These are phyloP conservation scores for Lymantria monacha DNA, from an alignment of 2,888 invertebrate species.

Conservation along the genomic window DNA sequence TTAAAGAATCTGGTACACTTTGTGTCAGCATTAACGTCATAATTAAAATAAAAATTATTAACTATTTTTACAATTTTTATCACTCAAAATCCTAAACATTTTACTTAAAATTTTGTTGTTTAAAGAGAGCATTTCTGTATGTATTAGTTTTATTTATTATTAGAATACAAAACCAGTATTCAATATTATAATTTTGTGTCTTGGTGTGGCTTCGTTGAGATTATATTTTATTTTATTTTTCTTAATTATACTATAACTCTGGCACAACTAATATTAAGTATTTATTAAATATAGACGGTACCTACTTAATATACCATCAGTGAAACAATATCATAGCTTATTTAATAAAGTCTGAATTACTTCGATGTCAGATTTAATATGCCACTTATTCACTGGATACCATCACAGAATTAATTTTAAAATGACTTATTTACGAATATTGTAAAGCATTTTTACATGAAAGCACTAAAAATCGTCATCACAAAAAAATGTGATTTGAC, in stretches of 20 bases:
- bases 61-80: constrained; percentile 30
- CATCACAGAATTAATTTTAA: constrained; percentile 16
- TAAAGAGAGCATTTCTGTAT: constrained; percentile 6
- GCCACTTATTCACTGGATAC: constrained; percentile 28
- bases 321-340: neutral
- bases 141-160: neutral
- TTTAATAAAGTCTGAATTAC: neutral
- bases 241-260: constrained; percentile 2
- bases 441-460: constrained; percentile 31
- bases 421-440: constrained; percentile 23
- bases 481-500: constrained; percentile 23
- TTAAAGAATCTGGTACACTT: constrained; percentile 32
- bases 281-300: neutral
- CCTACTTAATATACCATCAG: neutral
- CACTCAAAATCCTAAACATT: constrained; percentile 16
- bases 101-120: neutral
- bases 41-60: constrained; percentile 9
- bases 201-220: neutral
- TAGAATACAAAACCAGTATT: neutral
- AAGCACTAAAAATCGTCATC: constrained; percentile 21
- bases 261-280: constrained; percentile 6
- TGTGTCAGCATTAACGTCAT: constrained; percentile 31
- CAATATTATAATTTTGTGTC: neutral
- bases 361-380: constrained; percentile 11
- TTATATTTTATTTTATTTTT: neutral